Percentiles rank a stretch among this genome's conserved stretches.
phyloP scores from a whole-genome alignment of 2,888 invertebrate species.

The Drosophila meridionalis region DNA sequence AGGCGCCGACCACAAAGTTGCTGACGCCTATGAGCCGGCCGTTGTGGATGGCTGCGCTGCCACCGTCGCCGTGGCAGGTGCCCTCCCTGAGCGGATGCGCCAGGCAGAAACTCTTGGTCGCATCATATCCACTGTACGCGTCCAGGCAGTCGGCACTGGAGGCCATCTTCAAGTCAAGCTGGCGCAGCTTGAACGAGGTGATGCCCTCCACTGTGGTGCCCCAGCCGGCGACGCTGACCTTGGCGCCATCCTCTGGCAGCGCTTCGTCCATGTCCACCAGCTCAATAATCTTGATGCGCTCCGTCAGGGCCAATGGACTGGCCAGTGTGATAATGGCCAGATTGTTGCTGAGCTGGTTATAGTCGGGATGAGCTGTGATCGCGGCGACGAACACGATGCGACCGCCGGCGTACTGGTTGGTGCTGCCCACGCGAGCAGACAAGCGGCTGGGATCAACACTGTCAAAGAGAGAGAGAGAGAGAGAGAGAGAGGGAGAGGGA shows the following conservation, averaged over 20 bases:
- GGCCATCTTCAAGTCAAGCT: constrained; percentile 57
- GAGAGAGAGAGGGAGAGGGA: background rate
- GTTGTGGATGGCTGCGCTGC: constrained; percentile 76
- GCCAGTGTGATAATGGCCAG: constrained; percentile 78
- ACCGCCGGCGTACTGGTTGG: constrained; percentile 81
- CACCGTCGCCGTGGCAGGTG: constrained; percentile 82
- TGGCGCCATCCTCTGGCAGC: constrained; percentile 57
- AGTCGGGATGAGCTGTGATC: constrained; percentile 70
- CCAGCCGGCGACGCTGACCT: constrained; percentile 82
- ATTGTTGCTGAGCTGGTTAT: constrained; percentile 68
- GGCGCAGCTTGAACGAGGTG: constrained; percentile 70
- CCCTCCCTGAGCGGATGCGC: constrained; percentile 75
- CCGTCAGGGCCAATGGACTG: constrained; percentile 52
- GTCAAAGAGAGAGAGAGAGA: background rate
- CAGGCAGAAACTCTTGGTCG: constrained; percentile 70
- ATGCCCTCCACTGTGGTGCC: constrained; percentile 66
- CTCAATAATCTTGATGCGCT: constrained; percentile 68
- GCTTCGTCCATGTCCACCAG: constrained; percentile 46
- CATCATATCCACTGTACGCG: constrained; percentile 62
- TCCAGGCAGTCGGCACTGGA: constrained; percentile 55
- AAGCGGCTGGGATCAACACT: constrained; percentile 56
- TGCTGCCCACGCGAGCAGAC: constrained; percentile 82
- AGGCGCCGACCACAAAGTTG: constrained; percentile 79
- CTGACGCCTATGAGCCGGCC: constrained; percentile 72
- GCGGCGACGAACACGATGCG: constrained; percentile 64